Percentiles rank a stretch among this genome's conserved stretches.
phyloP scores from a whole-genome alignment of 2,113 vertebrate species.

The Rissa tridactyla region DNA sequence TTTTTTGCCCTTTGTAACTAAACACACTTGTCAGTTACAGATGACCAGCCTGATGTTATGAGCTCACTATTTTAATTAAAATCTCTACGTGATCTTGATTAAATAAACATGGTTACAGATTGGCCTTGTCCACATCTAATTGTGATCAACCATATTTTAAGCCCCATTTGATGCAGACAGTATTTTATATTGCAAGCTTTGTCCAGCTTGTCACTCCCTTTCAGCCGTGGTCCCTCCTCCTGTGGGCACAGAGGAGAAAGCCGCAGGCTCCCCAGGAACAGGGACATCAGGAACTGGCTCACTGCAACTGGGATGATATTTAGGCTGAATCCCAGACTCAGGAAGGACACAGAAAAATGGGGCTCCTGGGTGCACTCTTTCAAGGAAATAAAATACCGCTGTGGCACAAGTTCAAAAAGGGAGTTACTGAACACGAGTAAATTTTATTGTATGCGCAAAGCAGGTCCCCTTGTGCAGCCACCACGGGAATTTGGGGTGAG shows the following conservation, averaged over 20 bases:
- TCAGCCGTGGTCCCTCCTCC: background rate
- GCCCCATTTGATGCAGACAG: background rate
- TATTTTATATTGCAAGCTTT: background rate
- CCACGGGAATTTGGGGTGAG: background rate
- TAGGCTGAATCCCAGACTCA: background rate
- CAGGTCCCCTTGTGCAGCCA: background rate
- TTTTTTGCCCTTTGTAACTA: background rate
- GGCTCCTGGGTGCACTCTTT: background rate
- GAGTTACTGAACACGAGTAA: fast-evolving
- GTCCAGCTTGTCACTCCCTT: background rate
- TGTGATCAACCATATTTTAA: background rate
- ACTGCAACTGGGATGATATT: background rate
- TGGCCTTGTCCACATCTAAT: background rate
- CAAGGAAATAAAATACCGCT: background rate
- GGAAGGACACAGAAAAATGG: background rate
- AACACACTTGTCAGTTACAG: background rate
- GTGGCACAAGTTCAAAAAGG: background rate
- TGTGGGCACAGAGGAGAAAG: background rate
- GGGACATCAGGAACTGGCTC: background rate
- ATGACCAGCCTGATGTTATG: background rate
- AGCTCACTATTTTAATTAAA: slow-evolving; percentile 35
- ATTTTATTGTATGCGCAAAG: background rate
- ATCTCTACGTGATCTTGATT: background rate
- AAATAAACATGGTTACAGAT: slow-evolving; percentile 5
- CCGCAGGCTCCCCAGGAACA: fast-evolving